Conservation (phyloP, 2,113 vertebrate genomes). For the Mus pahari region DNA sequence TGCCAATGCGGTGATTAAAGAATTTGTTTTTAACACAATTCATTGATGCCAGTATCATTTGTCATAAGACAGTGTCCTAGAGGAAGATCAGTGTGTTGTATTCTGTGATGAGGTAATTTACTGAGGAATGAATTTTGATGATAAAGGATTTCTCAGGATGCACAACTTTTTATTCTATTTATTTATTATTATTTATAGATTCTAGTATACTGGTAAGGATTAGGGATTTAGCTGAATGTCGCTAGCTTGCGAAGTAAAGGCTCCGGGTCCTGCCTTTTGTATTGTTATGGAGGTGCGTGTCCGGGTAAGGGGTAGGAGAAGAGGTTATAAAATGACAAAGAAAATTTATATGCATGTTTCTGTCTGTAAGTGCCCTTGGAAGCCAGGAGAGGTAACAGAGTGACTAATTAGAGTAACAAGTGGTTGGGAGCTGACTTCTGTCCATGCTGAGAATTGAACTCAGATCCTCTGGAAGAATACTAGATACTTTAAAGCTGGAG, state of each 20-base stretch:
- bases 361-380: background rate
- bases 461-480: background rate
- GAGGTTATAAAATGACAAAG: too few species aligned
- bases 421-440: too few species aligned
- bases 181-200: too few species aligned
- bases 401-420: background rate
- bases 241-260: too few species aligned
- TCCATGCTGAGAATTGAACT: background rate
- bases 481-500: background rate
- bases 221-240: too few species aligned
- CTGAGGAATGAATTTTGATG: background rate
- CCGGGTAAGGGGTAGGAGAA: too few species aligned
- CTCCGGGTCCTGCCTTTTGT: too few species aligned
- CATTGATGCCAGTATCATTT: background rate
- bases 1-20: background rate
- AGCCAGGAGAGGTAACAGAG: background rate
- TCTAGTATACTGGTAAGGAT: too few species aligned
- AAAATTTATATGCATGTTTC: background rate
- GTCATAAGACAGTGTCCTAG: background rate
- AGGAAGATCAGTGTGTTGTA: background rate
- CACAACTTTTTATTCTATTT: too few species aligned
- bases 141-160: background rate
- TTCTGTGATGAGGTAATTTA: background rate
- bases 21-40: conserved; percentile 17
- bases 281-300: too few species aligned